These are phyloP conservation scores for Trichogramma pretiosum DNA, from an alignment of 1,140 invertebrate genomes.

Conservation along the genomic window DNA sequence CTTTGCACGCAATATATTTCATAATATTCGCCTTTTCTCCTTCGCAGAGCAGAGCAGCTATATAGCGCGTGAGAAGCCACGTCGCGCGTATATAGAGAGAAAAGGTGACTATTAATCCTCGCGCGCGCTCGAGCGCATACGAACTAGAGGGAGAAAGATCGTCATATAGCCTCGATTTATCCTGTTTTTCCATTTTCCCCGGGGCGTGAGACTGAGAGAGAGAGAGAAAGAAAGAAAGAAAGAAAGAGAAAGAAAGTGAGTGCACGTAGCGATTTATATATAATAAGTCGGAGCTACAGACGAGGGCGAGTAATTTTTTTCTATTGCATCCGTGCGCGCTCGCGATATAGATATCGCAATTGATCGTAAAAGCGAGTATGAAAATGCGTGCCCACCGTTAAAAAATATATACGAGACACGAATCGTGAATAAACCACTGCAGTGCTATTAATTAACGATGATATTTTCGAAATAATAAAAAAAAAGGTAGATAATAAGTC, in stretches of 20 bases:
- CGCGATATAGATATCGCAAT: conserved; percentile 8
- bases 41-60: no score
- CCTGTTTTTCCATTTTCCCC: conserved; percentile 6
- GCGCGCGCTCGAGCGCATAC: neutral
- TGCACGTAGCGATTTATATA: neutral
- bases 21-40: conserved; percentile 23
- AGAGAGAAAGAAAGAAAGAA: neutral
- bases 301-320: conserved; percentile 12
- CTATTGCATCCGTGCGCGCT: neutral
- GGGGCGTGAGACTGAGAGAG: no score
- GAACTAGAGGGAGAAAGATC: no score
- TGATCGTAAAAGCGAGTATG: neutral
- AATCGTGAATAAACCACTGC: no score
- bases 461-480: no score
- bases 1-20: conserved; percentile 23
- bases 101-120: conserved; percentile 5
- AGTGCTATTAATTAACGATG: no score
- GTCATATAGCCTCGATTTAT: conserved; percentile 8
- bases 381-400: no score
- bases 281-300: no score
- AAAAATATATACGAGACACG: no score
- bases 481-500: no score
- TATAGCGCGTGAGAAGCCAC: no score
- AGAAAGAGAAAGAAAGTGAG: neutral
- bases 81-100: no score